A percentile compares a stretch with the other conserved stretches of the same genome.
These are phyloP conservation scores for Amblyopsis rosae DNA, from an alignment of 2,113 vertebrate genomes.

Conservation along the genomic window DNA sequence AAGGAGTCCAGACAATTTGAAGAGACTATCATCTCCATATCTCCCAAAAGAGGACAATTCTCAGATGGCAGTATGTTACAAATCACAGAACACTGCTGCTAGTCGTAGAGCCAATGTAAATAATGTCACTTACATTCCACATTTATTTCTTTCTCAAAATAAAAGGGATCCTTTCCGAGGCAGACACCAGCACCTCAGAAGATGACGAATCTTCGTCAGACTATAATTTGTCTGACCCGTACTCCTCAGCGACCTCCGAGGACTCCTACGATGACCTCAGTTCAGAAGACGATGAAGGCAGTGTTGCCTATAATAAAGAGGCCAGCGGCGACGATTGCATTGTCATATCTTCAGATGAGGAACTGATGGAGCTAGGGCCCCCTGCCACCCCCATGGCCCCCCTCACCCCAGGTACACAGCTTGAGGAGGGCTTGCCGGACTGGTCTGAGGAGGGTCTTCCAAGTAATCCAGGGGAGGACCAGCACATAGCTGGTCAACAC, in stretches of 20 bases:
- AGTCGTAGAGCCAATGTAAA: neutral
- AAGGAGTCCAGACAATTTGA: conserved; percentile 34
- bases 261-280: conserved; percentile 55
- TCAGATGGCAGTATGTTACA: conserved; percentile 76
- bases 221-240: conserved; percentile 58
- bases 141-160: neutral
- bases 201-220: conserved; percentile 67
- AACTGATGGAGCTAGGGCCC: conserved; percentile 54
- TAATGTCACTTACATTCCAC: neutral
- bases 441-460: conserved; percentile 36
- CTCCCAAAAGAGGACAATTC: conserved; percentile 71
- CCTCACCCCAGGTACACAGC: conserved; percentile 58
- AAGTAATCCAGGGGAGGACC: conserved; percentile 15
- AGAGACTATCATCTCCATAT: conserved; percentile 57
- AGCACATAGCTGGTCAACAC: conserved; percentile 8
- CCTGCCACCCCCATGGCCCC: conserved; percentile 63
- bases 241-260: conserved; percentile 76
- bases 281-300: conserved; percentile 59
- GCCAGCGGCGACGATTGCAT: conserved; percentile 38
- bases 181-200: conserved; percentile 43
- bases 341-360: conserved; percentile 71
- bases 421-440: conserved; percentile 54
- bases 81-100: neutral
- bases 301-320: conserved; percentile 37
- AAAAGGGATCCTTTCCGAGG: conserved; percentile 40